Conservation (phyloP, 2,888 invertebrate genomes). For the Pseudolycoriella hygida region DNA sequence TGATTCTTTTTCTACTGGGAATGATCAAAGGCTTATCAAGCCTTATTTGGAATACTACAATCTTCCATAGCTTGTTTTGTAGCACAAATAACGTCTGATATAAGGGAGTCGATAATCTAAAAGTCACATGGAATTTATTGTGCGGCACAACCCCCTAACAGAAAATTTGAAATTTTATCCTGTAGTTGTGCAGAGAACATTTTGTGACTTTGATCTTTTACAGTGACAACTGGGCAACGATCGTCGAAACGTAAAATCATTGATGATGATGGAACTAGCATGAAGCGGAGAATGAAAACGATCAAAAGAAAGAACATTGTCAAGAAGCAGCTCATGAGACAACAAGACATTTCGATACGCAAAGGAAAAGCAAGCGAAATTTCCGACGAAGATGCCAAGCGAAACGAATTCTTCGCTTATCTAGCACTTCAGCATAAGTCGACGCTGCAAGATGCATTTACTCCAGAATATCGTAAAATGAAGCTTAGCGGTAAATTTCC, state of each 20-base stretch:
- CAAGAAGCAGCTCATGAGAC: conserved; percentile 15
- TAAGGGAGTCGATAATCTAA: too few species aligned
- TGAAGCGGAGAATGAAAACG: conserved; percentile 16
- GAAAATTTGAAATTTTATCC: too few species aligned
- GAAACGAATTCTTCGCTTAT: conserved; percentile 68
- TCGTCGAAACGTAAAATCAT: conserved; percentile 20
- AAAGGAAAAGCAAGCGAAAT: conserved; percentile 14
- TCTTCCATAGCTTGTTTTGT: too few species aligned
- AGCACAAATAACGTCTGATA: too few species aligned
- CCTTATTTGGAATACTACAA: too few species aligned
- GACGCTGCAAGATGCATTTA: conserved; percentile 49
- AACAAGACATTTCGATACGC: conserved; percentile 14
- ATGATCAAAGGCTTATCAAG: too few species aligned
- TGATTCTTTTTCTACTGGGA: too few species aligned
- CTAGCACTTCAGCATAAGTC: conserved; percentile 53
- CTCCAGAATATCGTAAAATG: conserved; percentile 75
- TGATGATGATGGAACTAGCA: conserved; percentile 16
- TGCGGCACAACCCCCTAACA: too few species aligned
- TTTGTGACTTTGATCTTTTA: too few species aligned
- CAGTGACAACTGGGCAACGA: conserved; percentile 18
- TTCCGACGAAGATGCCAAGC: conserved; percentile 38
- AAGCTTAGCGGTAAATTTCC: conserved; percentile 78
- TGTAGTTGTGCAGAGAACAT: too few species aligned
- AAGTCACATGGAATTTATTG: too few species aligned
- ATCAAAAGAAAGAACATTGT: conserved; percentile 17